Percentiles rank a stretch among this genome's conserved stretches.
Evolutionary conservation across 2,797 vertebrate species (phyloP).

Genomic region (Channallabes apus): DNA sequence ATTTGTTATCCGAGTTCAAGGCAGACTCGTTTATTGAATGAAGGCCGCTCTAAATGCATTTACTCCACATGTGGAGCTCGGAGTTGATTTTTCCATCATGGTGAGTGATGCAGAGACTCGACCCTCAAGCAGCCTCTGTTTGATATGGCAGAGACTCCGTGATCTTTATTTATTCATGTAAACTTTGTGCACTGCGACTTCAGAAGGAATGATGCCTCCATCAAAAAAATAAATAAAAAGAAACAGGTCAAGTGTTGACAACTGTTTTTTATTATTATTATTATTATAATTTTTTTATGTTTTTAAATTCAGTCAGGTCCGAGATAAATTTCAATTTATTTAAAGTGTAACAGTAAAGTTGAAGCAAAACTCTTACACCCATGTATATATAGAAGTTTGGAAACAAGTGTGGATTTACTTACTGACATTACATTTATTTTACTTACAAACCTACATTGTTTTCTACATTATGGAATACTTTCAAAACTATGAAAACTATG

Average conservation of each 20-base stretch:
- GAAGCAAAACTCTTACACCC: background rate
- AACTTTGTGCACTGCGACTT: background rate
- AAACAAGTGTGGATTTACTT: background rate
- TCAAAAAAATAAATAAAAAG: background rate
- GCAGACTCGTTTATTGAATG: constrained; percentile 15
- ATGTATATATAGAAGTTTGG: background rate
- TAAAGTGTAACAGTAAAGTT: background rate
- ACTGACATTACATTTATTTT: too few species aligned
- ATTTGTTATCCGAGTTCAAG: constrained; percentile 16
- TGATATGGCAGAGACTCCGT: background rate
- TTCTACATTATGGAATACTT: too few species aligned
- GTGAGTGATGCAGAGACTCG: constrained; percentile 1
- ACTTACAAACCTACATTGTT: too few species aligned
- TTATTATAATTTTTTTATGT: too few species aligned
- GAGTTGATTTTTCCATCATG: constrained; percentile 27
- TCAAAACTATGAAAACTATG: too few species aligned
- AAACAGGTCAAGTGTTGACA: background rate
- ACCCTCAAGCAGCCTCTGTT: constrained; percentile 21
- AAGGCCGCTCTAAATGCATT: constrained; percentile 3
- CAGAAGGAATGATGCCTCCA: background rate
- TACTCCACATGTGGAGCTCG: constrained; percentile 4
- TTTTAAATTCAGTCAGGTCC: background rate
- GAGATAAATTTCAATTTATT: background rate
- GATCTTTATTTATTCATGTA: background rate
- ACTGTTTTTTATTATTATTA: too few species aligned